Base-by-base conservation (phyloP, 92 coral and sea anemone genomes). In the Palythoa heliodiscus region DNA sequence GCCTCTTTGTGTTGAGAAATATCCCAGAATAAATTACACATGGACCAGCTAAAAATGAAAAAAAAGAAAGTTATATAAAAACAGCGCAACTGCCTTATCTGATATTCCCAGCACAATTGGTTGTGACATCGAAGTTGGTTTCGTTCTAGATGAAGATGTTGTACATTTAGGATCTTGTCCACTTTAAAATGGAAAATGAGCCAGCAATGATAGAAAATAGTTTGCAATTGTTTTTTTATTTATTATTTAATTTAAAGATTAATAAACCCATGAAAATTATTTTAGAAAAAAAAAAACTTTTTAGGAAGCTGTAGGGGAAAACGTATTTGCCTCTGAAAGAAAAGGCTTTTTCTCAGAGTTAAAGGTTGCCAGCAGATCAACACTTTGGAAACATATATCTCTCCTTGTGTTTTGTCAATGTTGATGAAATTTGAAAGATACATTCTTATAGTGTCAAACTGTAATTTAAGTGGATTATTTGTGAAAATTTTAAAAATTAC, bases 281-380 rank as follows among this genome's bases (percentile, higher is more conserved):
- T 64, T 64, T 64, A 0, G 6, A 64, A 61, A 64, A 64, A 54
- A 19, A 64, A 2, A 17, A 17, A n/a, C 15, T 64, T 17, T 64
- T 64, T 64, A 14, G 24, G 75, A 35, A 70, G 19, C 75, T 70
- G 12, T 70, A 24, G 1, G 75, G 43, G 19, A 43, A 40, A 70
- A 70, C 23, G 9, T 19, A 11, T 43, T 4, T 24, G 24, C 6
- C 24, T 70, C 75, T 70, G 52, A 70, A 70, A 70, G 60, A 70
- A 24, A 70, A 50, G 76, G 13, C 22, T 71, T 71, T 71, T 71
- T 71, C 76, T 71, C 76, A 71, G 76, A 71, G 76, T 71, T 71
- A 39, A 71, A 71, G 76, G 76, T 71, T 37, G 52, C 38, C 76
- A 71, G 52, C 4, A 11, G n/a, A 14, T 22, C 24, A 68, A 29